Evolutionary conservation across 1,140 invertebrate species (phyloP).

Genomic region (Paracyclopina nana): DNA sequence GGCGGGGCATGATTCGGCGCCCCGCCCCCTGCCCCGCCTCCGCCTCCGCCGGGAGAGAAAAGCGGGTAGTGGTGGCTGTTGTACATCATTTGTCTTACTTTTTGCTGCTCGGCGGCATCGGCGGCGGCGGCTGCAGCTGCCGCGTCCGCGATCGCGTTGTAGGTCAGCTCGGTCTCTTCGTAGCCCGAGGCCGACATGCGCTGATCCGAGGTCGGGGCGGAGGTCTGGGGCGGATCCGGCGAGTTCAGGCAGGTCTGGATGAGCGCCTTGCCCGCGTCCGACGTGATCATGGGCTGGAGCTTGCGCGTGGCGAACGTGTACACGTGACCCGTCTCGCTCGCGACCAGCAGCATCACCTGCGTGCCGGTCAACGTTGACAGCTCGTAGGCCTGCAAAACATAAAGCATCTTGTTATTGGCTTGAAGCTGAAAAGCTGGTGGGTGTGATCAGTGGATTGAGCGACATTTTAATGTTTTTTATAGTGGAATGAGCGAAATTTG

Average conservation of each 20-base stretch:
- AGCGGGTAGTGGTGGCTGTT: constrained; percentile 20
- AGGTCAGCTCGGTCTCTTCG: constrained; percentile 93
- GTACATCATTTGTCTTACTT: constrained; percentile 78
- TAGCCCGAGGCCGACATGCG: constrained; percentile 95
- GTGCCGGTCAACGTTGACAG: constrained; percentile 95
- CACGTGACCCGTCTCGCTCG: constrained; percentile 91
- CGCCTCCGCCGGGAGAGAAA: constrained; percentile 16
- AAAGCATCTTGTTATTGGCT: too few relatives aligned
- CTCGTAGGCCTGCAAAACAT: constrained; percentile 72
- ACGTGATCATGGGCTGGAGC: constrained; percentile 97
- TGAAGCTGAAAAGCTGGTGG: constrained; percentile 13
- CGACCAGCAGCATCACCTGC: constrained; percentile 91
- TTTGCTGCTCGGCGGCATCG: constrained; percentile 64
- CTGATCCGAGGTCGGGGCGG: constrained; percentile 44
- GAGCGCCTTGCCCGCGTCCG: constrained; percentile 89
- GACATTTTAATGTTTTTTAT: too few relatives aligned
- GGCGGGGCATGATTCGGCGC: constrained; percentile 10
- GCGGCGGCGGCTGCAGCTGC: constrained; percentile 19
- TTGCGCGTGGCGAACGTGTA: constrained; percentile 99
- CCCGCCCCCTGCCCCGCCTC: not conserved
- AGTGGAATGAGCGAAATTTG: too few relatives aligned
- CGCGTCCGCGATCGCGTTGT: constrained; percentile 50
- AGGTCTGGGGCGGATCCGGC: constrained; percentile 50
- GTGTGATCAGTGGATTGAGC: constrained; percentile 1
- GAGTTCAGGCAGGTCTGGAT: constrained; percentile 98